A percentile compares a stretch with the other conserved stretches of the same genome.
Conservation (phyloP, 2,797 vertebrate species). For the Molossus alvarezi region DNA sequence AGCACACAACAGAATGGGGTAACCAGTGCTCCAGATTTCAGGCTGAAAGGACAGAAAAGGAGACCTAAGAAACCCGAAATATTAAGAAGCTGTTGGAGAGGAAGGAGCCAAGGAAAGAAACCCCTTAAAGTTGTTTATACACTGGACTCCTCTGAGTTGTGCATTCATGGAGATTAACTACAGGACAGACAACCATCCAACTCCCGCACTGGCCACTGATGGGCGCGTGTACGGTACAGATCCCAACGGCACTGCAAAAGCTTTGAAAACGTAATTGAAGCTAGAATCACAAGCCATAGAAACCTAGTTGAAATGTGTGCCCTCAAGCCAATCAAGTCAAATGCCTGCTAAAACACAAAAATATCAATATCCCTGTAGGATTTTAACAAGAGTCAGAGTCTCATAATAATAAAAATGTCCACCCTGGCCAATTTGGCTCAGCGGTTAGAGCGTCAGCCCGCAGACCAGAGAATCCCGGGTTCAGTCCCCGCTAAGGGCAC, state of each 20-base stretch:
- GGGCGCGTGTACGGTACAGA: background rate
- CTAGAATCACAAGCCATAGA: background rate
- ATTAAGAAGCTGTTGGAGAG: background rate
- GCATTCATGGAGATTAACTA: background rate
- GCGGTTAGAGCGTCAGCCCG: too few species aligned
- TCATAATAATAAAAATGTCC: background rate
- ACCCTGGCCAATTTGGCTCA: too few species aligned
- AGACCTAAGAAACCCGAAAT: background rate
- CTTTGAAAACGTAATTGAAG: background rate
- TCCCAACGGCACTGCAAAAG: background rate
- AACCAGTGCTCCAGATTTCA: background rate
- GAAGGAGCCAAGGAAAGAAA: background rate
- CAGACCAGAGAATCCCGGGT: too few species aligned
- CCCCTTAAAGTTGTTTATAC: background rate
- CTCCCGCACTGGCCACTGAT: background rate
- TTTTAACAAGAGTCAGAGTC: conserved; percentile 26
- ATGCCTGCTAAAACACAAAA: background rate
- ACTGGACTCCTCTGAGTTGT: background rate
- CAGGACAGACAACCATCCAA: background rate
- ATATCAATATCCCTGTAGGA: background rate
- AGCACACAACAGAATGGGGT: background rate
- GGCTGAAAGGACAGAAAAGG: background rate
- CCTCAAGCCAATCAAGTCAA: background rate
- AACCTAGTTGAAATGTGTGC: background rate
- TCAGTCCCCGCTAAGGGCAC: too few species aligned